Base-by-base conservation (phyloP, 2,113 vertebrate species). In the Brachyistius frenatus region DNA sequence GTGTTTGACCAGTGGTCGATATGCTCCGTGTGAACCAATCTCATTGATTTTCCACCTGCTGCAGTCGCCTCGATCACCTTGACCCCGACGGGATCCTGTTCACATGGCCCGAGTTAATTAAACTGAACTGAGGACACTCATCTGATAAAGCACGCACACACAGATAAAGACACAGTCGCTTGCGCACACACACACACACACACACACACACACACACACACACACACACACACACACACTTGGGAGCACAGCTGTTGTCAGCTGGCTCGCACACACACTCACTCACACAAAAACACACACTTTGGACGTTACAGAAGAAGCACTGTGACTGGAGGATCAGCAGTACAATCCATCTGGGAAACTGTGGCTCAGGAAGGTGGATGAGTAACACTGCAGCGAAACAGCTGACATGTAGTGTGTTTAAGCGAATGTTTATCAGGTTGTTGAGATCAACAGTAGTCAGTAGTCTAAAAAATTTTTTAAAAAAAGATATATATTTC, bases 1-100 rank as follows among this genome's bases (percentile, higher is more conserved):
- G 73, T 91, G 88, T 89, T 91, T 91, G 86, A 85, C 67, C 75
- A 69, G 79, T 36, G 87, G 87, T 93, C 90, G 78, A 91, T 91
- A 30, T 32, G 72, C 73, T 73, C 66, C 10, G 80, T 60, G 86
- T 14, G 37, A 83, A 75, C 62, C 83, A 31, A 80, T 81, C 76
- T 73, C 81, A 91, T 89, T 31, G 82, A 91, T 89, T 79, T 75
- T 47, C 78, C 83, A 90, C 87, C 91, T 86, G 90, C 86, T 79
- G 23, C 76, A 15, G 84, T 31, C 11, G 66, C 71, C 73, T 83
- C 72, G 36, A 82, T 90, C 90, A 86, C 91, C 92, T 92, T 92
- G 87, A 91, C 86, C 90, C 78, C 53, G 3, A 1, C 46, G 49
- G 57, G 86, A 70, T 76, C 72, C 23, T 44, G 46, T 30, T 73